Evolutionary conservation across 2,113 vertebrate species (phyloP), one percentile per base, ranked within the genome.

Genomic region (Notarius quadriscutis): DNA sequence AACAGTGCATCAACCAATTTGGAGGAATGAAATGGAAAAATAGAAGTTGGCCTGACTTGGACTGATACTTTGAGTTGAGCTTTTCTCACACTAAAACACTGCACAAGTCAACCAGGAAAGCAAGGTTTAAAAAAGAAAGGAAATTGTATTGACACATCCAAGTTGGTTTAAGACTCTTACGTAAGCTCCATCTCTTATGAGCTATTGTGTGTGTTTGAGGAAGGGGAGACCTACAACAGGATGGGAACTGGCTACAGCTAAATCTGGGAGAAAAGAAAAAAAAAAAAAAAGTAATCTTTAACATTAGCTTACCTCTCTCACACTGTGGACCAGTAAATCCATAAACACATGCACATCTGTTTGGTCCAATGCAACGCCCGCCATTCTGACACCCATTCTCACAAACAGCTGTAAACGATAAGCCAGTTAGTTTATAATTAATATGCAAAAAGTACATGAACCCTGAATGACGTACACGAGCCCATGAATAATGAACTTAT

Each of bases 321-420:
- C 98, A 99, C 94, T 99, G 97, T 6, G 98, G 98, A 17, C 98
- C 98, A 0, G 98, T 99, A 95, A 99, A 99, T 86, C 98, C 98
- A 0, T 99, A 99, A 88, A 99, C 96, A 0, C 98, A 99, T 0
- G 98, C 98, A 81, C 98, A 99, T 88, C 98, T 97, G 94, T 97
- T 99, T 82, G 98, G 97, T 1, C 97, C 98, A 1, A 99, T 98
- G 92, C 98, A 99, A 0, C 98, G 96, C 0, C 98, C 98, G 1
- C 98, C 97, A 0, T 99, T 99, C 93, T 99, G 98, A 92, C 98
- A 99, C 67, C 97, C 97, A 0, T 93, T 98, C 91, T 99, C 98
- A 85, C 98, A 99, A 88, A 99, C 96, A 25, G 98, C 98, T 99
- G 89, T 0, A 53, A 74, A 75, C 22, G 20, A 84, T 79, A 34